Conservation (phyloP, 2,888 invertebrate genomes). For the Plagodis pulveraria region DNA sequence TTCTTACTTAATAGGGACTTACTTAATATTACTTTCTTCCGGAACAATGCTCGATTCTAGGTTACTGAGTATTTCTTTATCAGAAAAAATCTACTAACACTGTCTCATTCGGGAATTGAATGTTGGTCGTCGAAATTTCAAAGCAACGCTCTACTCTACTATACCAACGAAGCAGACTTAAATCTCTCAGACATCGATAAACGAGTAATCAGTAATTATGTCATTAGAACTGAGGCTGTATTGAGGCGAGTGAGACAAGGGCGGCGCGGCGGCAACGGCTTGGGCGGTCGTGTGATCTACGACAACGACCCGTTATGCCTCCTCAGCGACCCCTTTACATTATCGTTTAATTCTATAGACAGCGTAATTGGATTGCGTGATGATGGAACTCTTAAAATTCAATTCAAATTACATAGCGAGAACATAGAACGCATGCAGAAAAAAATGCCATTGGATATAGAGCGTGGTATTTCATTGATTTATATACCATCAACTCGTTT, state of each 20-base stretch:
- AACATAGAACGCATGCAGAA: not conserved
- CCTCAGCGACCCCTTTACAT: slow-evolving; percentile 51
- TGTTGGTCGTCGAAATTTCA: too few species aligned
- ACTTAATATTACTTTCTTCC: too few species aligned
- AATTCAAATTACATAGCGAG: slow-evolving; percentile 36
- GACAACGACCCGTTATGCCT: slow-evolving; percentile 53
- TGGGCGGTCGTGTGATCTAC: slow-evolving; percentile 30
- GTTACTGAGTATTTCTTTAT: too few species aligned
- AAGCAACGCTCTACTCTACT: too few species aligned
- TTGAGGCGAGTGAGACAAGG: slow-evolving; percentile 1
- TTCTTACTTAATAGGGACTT: too few species aligned
- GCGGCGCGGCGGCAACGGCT: slow-evolving; percentile 1
- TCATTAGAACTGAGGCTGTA: slow-evolving; percentile 8
- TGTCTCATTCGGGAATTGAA: too few species aligned
- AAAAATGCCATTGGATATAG: not conserved
- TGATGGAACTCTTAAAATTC: slow-evolving; percentile 47
- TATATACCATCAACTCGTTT: too few species aligned
- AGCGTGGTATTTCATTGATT: too few species aligned
- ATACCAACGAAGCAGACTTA: too few species aligned
- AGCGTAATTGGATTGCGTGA: slow-evolving; percentile 53
- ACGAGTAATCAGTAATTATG: not conserved
- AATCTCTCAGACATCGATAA: too few species aligned
- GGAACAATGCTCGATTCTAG: too few species aligned
- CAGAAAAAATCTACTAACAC: too few species aligned
- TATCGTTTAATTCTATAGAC: slow-evolving; percentile 58